Conservation (phyloP, 2,888 invertebrate species). For the Cephus pygmeus region DNA sequence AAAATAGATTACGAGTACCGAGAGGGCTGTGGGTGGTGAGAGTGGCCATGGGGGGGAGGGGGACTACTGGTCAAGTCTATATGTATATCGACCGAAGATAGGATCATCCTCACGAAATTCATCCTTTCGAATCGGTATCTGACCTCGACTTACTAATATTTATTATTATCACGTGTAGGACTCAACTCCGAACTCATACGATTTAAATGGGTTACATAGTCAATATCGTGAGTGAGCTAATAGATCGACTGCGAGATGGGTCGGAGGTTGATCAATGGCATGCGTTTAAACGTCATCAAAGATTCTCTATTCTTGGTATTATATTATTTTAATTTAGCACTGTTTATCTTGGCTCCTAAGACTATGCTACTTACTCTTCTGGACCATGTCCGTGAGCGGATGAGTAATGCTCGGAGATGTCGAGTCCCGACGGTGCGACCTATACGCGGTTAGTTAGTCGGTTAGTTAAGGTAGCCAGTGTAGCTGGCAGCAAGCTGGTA, state of each 20-base stretch:
- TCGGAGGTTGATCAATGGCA: not conserved
- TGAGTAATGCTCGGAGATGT: conserved; percentile 10
- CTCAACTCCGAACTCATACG: not conserved
- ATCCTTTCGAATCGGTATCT: conserved; percentile 47
- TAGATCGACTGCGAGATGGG: not conserved
- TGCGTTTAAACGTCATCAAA: not conserved
- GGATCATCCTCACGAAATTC: conserved; percentile 30
- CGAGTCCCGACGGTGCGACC: conserved; percentile 19
- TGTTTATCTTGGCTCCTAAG: conserved; percentile 29
- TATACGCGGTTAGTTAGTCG: conserved; percentile 27
- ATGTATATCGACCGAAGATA: conserved; percentile 5
- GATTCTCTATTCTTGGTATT: not conserved
- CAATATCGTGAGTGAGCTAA: not conserved
- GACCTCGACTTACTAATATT: conserved; percentile 54
- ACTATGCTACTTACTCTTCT: not conserved
- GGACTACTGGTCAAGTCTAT: not conserved
- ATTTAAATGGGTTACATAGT: not conserved
- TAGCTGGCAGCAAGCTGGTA: conserved; percentile 40
- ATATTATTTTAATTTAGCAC: not conserved
- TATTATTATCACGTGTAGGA: conserved; percentile 29
- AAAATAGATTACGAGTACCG: conserved; percentile 6
- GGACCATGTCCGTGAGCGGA: not conserved
- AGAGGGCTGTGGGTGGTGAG: not conserved
- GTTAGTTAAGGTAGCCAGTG: conserved; percentile 29
- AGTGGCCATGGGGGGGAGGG: not conserved